Base-by-base conservation (phyloP, 2,797 vertebrate genomes). In the Apogon talboti region DNA sequence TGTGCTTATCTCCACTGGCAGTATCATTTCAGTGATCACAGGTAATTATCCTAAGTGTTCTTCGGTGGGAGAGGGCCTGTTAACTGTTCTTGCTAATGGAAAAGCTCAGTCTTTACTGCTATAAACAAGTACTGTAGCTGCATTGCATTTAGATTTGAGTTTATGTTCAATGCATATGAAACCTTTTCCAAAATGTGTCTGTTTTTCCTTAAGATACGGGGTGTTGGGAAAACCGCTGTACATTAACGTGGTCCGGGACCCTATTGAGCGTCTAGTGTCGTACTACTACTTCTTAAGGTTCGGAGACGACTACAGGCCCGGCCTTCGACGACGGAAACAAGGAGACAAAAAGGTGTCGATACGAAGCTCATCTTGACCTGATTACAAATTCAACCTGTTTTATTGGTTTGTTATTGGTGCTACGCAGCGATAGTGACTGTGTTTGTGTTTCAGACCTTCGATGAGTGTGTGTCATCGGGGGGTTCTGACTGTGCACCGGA, bases 211-310 rank as follows among this genome's bases (percentile, higher is more conserved):
- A 70, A 99, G 97, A 85, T 98, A 96, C 64, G 94, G 96, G 16
- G 94, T 95, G 65, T 95, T 92, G 78, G 94, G 93, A 71, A 98
- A 96, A 74, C 97, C 97, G 0, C 91, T 97, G 91, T 98, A 99
- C 82, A 96, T 98, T 67, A 99, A 99, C 73, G 94, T 99, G n/a
- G 93, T 99, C 86, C 93, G 97, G 63, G 96, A 99, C 86, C 97
- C 97, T 54, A 96, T 98, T 54, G 97, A 98, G 85, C 94, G 97
- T 15, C 93, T 99, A 33, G 97, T 99, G 81, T 99, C 97, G 2
- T 99, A 98, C 66, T 99, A 99, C 85, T 99, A 99, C 87, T 99
- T 99, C 80, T 90, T 99, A 69, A 95, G 97, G 43, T 99, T 97
- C 69, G 97, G 97, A 73, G 97, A 99, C 59, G 95, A 99, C 91